phyloP scores from a whole-genome alignment of 2,888 invertebrate genomes.

The Ophion slaviceki region DNA sequence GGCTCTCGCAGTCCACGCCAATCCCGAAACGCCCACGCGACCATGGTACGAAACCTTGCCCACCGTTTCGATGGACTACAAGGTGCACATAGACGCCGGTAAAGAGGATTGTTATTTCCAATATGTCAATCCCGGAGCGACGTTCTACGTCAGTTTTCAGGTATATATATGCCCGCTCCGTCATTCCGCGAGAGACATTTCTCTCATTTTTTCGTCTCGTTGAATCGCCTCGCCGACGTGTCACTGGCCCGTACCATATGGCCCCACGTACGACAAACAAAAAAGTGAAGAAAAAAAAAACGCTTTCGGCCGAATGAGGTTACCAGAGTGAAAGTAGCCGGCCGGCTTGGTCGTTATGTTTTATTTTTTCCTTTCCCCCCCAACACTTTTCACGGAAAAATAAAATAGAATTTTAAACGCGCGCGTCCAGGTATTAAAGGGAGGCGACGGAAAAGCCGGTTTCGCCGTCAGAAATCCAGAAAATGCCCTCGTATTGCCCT shows the following conservation, averaged over 20 bases:
- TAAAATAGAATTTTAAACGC: background rate
- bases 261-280: background rate
- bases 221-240: background rate
- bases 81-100: conserved; percentile 97
- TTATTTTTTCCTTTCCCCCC: background rate
- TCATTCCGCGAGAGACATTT: background rate
- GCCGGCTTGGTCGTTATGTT: background rate
- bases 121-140: conserved; percentile 95
- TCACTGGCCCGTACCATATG: background rate
- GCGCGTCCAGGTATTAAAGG: conserved; percentile 91
- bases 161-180: conserved; percentile 83
- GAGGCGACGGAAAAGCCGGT: conserved; percentile 97
- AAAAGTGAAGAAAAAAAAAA: background rate
- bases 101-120: conserved; percentile 98
- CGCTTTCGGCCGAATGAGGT: background rate
- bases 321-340: background rate
- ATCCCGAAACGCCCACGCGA: conserved; percentile 84
- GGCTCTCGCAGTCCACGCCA: conserved; percentile 64
- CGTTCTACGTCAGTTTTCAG: conserved; percentile 97
- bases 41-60: conserved; percentile 95
- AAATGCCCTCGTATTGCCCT: conserved; percentile 93
- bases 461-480: conserved; percentile 95
- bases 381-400: background rate
- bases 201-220: background rate
- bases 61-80: conserved; percentile 97